These are phyloP conservation scores for Liposcelis brunnea DNA, from an alignment of 2,888 invertebrate species.

Conservation along the genomic window DNA sequence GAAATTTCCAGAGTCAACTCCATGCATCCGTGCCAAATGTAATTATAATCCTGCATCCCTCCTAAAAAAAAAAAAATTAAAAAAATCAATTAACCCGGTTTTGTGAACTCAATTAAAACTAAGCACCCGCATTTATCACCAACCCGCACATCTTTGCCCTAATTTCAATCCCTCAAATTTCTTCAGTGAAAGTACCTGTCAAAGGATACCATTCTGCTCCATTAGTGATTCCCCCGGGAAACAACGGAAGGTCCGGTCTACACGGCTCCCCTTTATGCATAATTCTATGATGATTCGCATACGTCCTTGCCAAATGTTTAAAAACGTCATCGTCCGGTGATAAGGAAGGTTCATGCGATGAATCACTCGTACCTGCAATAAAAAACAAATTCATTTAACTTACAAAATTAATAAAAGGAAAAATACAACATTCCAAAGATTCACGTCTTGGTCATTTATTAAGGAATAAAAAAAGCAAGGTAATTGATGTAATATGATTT, in stretches of 20 bases:
- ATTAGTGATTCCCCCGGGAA: conserved; percentile 82
- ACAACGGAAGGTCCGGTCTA: conserved; percentile 54
- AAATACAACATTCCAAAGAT: background rate
- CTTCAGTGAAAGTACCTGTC: too few species aligned
- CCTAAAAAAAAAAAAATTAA: conserved; percentile 30
- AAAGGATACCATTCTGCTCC: conserved; percentile 89
- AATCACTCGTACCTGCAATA: conserved; percentile 6
- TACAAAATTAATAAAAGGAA: background rate
- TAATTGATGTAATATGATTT: too few species aligned
- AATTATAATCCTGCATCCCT: conserved; percentile 90
- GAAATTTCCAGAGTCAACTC: conserved; percentile 88
- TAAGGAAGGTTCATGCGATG: conserved; percentile 38
- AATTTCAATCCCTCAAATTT: too few species aligned
- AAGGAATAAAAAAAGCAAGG: too few species aligned
- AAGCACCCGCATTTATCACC: too few species aligned
- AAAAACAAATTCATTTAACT: background rate
- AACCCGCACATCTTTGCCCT: too few species aligned
- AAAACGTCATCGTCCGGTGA: conserved; percentile 89
- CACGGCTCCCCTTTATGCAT: conserved; percentile 78
- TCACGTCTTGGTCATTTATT: too few species aligned
- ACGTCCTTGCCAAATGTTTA: conserved; percentile 64
- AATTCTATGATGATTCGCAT: conserved; percentile 73
- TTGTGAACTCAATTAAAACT: too few species aligned
- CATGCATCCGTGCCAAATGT: conserved; percentile 85
- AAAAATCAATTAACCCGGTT: too few species aligned